A percentile compares a stretch with the other conserved stretches of the same genome.
Conservation (phyloP, 2,888 invertebrate species). For the Alloplasta piceator region DNA sequence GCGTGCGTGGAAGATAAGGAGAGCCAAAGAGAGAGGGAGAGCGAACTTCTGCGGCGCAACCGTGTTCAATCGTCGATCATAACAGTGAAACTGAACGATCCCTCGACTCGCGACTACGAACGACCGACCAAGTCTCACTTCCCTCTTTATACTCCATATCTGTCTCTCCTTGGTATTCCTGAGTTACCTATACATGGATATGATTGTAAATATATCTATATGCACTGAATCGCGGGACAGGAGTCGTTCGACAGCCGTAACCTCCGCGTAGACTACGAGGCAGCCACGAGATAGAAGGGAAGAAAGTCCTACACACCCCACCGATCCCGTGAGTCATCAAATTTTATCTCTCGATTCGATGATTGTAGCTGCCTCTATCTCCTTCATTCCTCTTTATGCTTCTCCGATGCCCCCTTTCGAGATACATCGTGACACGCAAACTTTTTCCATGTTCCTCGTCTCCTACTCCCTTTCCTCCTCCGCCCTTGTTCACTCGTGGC, state of each 20-base stretch:
- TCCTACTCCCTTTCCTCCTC: background rate
- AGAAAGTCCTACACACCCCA: background rate
- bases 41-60: constrained; percentile 23
- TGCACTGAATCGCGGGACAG: constrained; percentile 53
- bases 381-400: constrained; percentile 15
- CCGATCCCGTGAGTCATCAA: constrained; percentile 58
- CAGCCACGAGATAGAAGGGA: constrained; percentile 23
- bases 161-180: constrained; percentile 40
- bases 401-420: constrained; percentile 34
- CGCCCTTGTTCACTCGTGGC: background rate
- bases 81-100: constrained; percentile 66
- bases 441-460: constrained; percentile 52
- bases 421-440: constrained; percentile 58
- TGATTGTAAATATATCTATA: background rate
- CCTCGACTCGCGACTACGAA: constrained; percentile 60
- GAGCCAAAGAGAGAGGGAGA: background rate
- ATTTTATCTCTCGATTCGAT: constrained; percentile 66
- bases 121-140: constrained; percentile 40
- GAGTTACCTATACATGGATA: constrained; percentile 12
- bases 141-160: constrained; percentile 35
- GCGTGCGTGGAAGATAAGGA: background rate
- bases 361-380: constrained; percentile 55
- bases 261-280: constrained; percentile 46
- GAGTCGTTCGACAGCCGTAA: constrained; percentile 57
- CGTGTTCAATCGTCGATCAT: constrained; percentile 64